Conservation (phyloP, 1,140 invertebrate species). For the Pectinophora gossypiella region DNA sequence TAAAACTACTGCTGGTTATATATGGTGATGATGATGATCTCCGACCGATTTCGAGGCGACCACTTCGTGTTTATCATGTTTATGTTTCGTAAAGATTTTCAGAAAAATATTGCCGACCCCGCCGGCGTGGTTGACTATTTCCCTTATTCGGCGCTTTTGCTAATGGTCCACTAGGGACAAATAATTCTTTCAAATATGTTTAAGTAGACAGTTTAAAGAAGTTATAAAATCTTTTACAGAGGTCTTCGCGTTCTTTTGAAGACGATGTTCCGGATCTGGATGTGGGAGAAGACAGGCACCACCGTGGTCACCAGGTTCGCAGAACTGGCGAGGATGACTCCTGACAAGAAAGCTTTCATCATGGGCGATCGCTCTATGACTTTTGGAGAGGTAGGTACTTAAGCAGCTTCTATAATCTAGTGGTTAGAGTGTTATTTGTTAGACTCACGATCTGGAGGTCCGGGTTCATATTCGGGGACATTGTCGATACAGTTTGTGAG, state of each 20-base stretch:
- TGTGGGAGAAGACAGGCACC: slow-evolving; percentile 73
- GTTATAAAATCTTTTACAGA: slow-evolving; percentile 30
- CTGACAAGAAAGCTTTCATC: slow-evolving; percentile 82
- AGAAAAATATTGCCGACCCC: too few species aligned
- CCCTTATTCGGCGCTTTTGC: too few species aligned
- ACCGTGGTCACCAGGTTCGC: slow-evolving; percentile 79
- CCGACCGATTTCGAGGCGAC: neutral
- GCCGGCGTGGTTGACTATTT: too few species aligned
- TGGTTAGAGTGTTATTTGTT: too few species aligned
- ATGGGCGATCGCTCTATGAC: slow-evolving; percentile 85
- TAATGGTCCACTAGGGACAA: too few species aligned
- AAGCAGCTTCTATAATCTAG: too few species aligned
- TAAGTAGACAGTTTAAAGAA: neutral
- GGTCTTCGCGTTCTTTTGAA: slow-evolving; percentile 47
- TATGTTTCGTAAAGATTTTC: too few species aligned
- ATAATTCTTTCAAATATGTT: neutral
- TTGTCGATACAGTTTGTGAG: too few species aligned
- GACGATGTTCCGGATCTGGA: slow-evolving; percentile 49
- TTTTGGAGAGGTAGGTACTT: slow-evolving; percentile 82
- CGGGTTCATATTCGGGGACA: too few species aligned
- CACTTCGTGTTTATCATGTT: neutral
- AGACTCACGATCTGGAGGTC: too few species aligned
- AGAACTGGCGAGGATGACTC: slow-evolving; percentile 74
- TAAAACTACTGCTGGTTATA: too few species aligned
- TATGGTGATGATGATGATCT: too few species aligned